These are phyloP conservation scores for Buceros bicornis DNA, from an alignment of 2,797 vertebrate genomes.

Conservation along the genomic window DNA sequence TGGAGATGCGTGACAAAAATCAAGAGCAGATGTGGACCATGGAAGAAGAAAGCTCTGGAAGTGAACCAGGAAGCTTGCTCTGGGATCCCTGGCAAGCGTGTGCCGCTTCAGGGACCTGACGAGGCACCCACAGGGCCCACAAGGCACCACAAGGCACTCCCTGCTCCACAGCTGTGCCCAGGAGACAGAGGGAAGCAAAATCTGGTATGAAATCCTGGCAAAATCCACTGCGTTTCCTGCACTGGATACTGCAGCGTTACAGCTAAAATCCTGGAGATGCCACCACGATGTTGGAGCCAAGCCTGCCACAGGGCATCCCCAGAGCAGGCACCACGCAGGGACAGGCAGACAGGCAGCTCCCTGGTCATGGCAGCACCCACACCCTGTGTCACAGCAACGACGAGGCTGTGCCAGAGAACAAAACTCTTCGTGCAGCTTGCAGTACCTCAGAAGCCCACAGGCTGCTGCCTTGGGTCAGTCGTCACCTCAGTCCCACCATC, in stretches of 20 bases:
- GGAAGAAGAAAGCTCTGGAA: neutral
- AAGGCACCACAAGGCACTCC: neutral
- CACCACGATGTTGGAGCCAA: neutral
- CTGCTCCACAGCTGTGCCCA: neutral
- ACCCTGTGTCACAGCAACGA: neutral
- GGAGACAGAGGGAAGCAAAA: neutral
- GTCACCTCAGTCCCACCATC: neutral
- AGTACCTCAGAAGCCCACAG: neutral
- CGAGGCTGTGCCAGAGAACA: neutral
- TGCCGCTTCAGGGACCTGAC: neutral
- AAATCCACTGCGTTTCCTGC: neutral
- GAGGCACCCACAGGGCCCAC: rapidly evolving
- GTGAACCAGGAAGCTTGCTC: neutral
- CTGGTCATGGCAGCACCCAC: neutral
- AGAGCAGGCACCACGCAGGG: neutral
- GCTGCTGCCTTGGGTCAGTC: neutral
- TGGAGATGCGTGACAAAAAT: neutral
- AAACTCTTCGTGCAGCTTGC: neutral
- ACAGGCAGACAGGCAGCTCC: neutral
- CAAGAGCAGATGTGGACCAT: neutral
- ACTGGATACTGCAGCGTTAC: neutral
- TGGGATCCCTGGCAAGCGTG: neutral
- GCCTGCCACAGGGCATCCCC: neutral
- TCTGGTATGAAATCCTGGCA: neutral
- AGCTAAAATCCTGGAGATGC: neutral